Conservation (phyloP, 2,888 invertebrate genomes). For the Diogma glabrata region DNA sequence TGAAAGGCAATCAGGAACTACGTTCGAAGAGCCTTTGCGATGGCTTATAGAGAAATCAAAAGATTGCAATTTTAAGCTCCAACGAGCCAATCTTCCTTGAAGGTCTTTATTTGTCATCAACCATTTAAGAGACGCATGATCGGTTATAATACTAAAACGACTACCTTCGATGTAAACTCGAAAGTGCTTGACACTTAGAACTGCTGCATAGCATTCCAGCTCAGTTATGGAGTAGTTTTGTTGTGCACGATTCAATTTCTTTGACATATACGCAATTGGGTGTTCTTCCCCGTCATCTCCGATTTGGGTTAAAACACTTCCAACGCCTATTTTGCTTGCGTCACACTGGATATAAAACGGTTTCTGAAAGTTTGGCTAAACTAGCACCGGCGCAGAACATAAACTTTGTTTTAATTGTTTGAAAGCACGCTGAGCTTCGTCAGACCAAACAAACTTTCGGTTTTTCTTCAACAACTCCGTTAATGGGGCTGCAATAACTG, state of each 20-base stretch:
- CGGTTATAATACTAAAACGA: too few relatives aligned
- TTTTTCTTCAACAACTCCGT: too few relatives aligned
- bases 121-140: too few relatives aligned
- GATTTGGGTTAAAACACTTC: not conserved
- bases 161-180: too few relatives aligned
- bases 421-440: constrained; percentile 10
- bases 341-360: too few relatives aligned
- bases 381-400: not conserved
- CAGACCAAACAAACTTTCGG: not conserved
- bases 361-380: not conserved
- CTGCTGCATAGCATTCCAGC: not conserved
- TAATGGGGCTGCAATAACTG: constrained; percentile 11
- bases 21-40: not conserved
- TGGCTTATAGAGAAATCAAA: too few relatives aligned
- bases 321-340: too few relatives aligned
- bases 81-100: too few relatives aligned
- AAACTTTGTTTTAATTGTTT: constrained; percentile 3
- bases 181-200: too few relatives aligned
- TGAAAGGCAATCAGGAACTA: not conserved
- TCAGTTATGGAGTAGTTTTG: not conserved
- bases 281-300: not conserved
- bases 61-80: too few relatives aligned
- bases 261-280: not conserved
- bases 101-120: too few relatives aligned
- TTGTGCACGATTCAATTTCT: too few relatives aligned